Base-by-base conservation (phyloP, 30 jellyfish, hydroid and myxozoan species). In the Nemopilema nomurai region DNA sequence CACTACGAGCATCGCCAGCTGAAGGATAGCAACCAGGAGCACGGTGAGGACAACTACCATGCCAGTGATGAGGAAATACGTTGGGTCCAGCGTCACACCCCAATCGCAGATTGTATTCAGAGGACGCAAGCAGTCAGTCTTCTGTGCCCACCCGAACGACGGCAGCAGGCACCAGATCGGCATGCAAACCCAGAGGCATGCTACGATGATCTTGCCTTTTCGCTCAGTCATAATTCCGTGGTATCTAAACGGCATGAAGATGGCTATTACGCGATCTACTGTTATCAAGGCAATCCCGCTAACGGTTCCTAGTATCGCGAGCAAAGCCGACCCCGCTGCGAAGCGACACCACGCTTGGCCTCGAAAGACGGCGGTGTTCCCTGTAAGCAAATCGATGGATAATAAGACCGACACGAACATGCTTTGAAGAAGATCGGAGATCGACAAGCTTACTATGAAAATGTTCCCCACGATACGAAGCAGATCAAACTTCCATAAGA, bases 391-490 rank as follows among this genome's bases (percentile, higher is more conserved):
- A 13, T 50, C 72, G 16, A 28, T 21, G n/a, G 74, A 17, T 31
- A 8, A 8, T 1, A 51, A 3, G 49, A 29, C 26, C 33, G 65
- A 8, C 1, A 71, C 28, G 27, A 71, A 20, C 8, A 30, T 71
- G 16, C 86, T 75, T 49, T 76, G 86, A 16, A 76, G 50, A 0
- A 76, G 29, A 52, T 50, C 74, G 23, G 86, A 76, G 18, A 76
- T 32, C 18, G 86, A 76, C 6, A 76, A 30, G 52, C 86, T 76
- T 18, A 76, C 75, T 49, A 76, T 76, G 19, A 76, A 76, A 26
- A 76, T n/a, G 74, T 76, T 71, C 18, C 86, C 75, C 8, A 29
- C 74, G n/a, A n/a, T n/a, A 57, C 72, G 84, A 74, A 19, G 84
- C 18, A 76, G 62, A 22, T 53, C 75, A 7, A 50, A 23, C 16